Evolutionary conservation across 2,888 invertebrate species (phyloP).

Genomic region (Mimachlamys varia): DNA sequence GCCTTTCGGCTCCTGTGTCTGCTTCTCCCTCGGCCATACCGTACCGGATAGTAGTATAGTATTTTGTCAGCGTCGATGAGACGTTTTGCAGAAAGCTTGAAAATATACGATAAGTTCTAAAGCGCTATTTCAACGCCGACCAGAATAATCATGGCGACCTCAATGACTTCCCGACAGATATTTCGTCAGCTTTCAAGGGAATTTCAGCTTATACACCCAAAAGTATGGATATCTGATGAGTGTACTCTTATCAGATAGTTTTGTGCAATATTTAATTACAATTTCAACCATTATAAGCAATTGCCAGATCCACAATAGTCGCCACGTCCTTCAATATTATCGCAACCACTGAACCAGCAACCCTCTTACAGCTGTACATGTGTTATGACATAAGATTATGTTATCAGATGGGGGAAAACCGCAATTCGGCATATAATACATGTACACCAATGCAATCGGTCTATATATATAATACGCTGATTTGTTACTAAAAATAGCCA

Average conservation of each 20-base stretch:
- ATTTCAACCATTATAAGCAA: too few species aligned
- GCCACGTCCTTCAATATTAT: too few species aligned
- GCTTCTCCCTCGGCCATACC: conserved; percentile 10
- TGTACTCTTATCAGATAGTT: not conserved
- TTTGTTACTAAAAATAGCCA: too few species aligned
- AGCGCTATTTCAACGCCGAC: not conserved
- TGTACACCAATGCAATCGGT: too few species aligned
- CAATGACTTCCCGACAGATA: not conserved
- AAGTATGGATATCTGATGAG: conserved; percentile 36
- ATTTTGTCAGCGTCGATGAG: not conserved
- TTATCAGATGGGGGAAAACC: too few species aligned
- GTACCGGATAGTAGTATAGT: not conserved
- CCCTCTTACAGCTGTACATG: too few species aligned
- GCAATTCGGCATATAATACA: too few species aligned
- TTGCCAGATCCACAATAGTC: too few species aligned
- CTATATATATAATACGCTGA: too few species aligned
- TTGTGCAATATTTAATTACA: too few species aligned
- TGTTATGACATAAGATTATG: too few species aligned
- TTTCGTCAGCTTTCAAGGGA: conserved; percentile 42
- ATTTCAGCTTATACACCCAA: conserved; percentile 37
- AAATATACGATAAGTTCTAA: not conserved
- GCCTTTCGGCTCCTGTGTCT: conserved; percentile 53
- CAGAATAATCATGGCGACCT: not conserved
- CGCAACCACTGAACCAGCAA: too few species aligned
- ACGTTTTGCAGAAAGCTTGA: not conserved